These are phyloP conservation scores for Coracias cyanogaster DNA, from an alignment of 2,797 vertebrate genomes.

Conservation along the genomic window DNA sequence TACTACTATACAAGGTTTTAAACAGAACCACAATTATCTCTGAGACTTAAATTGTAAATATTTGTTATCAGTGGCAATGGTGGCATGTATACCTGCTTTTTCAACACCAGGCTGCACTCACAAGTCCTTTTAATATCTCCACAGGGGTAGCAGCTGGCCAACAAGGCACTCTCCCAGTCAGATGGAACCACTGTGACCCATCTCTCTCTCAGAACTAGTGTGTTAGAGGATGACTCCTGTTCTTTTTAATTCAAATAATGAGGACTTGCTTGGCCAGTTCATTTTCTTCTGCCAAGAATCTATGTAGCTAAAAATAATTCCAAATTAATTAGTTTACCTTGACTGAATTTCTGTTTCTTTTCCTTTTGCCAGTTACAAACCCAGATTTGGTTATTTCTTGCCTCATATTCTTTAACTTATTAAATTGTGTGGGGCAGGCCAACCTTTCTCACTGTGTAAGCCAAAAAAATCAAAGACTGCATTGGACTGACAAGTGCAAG, in stretches of 20 bases:
- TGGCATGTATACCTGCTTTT: not conserved
- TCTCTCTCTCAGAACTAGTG: not conserved
- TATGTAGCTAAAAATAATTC: not conserved
- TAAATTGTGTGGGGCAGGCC: not conserved
- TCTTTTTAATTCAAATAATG: not conserved
- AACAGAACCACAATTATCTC: not conserved
- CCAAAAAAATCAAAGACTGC: not conserved
- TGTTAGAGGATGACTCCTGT: not conserved
- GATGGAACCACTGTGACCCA: not conserved
- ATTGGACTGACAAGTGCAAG: not conserved
- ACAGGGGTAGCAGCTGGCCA: not conserved
- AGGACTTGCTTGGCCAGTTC: not conserved
- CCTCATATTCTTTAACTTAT: not conserved
- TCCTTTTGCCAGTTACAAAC: not conserved
- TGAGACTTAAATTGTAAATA: not conserved
- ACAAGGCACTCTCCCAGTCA: rapidly evolving
- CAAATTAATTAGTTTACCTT: not conserved
- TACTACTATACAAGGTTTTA: not conserved
- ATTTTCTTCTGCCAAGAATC: not conserved
- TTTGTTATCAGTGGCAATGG: not conserved
- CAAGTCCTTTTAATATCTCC: not conserved
- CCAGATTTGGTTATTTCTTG: not conserved
- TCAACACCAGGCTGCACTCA: not conserved
- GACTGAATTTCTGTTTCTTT: not conserved
- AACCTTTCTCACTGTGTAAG: not conserved